Evolutionary conservation across 2,797 vertebrate genomes (phyloP), one percentile per base, ranked within the genome.

Genomic region (Lepus townsendii): DNA sequence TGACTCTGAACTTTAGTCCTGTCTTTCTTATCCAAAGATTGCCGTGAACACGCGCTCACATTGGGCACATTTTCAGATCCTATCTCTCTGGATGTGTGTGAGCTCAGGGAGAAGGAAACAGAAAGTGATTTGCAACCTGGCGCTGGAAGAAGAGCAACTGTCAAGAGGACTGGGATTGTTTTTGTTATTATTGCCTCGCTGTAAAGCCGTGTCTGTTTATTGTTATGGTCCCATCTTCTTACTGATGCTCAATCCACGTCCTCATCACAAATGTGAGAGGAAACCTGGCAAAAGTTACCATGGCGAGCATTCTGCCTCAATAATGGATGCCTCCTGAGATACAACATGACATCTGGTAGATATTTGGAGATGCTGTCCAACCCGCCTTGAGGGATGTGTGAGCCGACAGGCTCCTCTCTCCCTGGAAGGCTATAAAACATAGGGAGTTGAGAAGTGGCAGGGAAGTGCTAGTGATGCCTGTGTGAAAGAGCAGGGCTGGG

Each of bases 71-170:
- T 86, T 96, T 94, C 90, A 95, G 93, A 87, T 72, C 93, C 92
- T 35, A 30, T 79, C 68, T 83, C 96, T 90, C 83, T 78, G 88
- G 54, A 71, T 26, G 92, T 57, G 95, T 91, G 96, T 75, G 94
- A 95, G 95, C 83, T 80, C 63, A 24, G 50, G 72, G 73, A 90
- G 92, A 88, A 96, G 95, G 95, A 96, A 96, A 84, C 90, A 91
- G 83, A 83, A 96, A 94, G 91, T 94, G 97, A 97, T 96, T 94
- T 97, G 96, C 88, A 96, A 88, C 90, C 97, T 95, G 95, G 95
- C 24, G 0, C 77, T 91, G 72, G 84, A 85, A n/a, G 57, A 75
- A 91, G 72, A 68, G 24, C 32, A 27, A 75, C 85, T 57, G 83
- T 91, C 83, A 38, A 71, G 93, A 92, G 79, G 90, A 73, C 88